These are phyloP conservation scores for Coptodon rendalli DNA, from an alignment of 2,113 vertebrate species.

Conservation along the genomic window DNA sequence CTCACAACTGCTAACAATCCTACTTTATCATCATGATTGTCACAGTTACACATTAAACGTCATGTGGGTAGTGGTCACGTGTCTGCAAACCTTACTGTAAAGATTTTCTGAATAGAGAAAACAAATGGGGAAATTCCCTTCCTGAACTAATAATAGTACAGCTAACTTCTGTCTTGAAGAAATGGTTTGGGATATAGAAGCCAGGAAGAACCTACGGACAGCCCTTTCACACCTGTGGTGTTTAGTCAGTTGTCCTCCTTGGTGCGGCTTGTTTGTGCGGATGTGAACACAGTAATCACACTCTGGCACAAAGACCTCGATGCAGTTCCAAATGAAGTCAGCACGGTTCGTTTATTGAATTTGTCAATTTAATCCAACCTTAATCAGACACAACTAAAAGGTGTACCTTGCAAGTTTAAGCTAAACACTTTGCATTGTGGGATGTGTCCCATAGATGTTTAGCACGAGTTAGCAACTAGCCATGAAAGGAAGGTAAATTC, in stretches of 20 bases:
- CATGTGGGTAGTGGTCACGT: not conserved
- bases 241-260: not conserved
- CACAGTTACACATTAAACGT: not conserved
- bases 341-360: not conserved
- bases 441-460: not conserved
- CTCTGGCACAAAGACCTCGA: not conserved
- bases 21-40: not conserved
- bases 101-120: not conserved
- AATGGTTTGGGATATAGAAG: not conserved
- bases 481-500: not conserved
- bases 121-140: not conserved
- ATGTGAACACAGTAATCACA: not conserved
- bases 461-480: not conserved
- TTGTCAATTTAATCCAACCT: not conserved
- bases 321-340: not conserved
- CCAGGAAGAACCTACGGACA: not conserved
- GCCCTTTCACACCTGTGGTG: not conserved
- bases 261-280: not conserved
- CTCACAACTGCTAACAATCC: not conserved
- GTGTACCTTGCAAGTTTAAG: not conserved
- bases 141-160: not conserved
- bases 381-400: not conserved
- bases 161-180: not conserved
- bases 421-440: not conserved
- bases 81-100: not conserved